These are phyloP conservation scores for Cephus rjabovi DNA, from an alignment of 2,888 invertebrate species.

Conservation along the genomic window DNA sequence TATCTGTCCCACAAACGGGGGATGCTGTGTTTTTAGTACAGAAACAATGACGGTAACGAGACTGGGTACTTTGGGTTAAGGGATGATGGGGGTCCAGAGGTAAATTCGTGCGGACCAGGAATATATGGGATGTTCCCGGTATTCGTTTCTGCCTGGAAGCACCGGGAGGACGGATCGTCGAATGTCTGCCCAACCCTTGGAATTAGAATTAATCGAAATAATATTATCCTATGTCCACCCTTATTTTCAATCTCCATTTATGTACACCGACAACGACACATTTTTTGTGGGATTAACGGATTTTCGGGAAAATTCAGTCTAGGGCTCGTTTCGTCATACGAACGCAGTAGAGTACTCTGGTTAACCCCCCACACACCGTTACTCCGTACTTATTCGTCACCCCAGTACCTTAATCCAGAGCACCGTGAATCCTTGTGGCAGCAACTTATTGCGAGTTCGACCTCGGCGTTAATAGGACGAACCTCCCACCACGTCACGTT, in stretches of 20 bases:
- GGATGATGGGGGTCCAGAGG: background rate
- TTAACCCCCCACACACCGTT: background rate
- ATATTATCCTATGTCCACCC: background rate
- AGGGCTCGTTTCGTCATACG: background rate
- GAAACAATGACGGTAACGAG: background rate
- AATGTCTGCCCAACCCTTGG: background rate
- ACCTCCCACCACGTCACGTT: background rate
- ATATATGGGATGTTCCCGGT: background rate
- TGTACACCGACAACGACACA: accelerated
- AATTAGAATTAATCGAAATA: background rate
- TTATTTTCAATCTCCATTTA: background rate
- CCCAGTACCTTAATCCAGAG: background rate
- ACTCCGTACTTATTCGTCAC: background rate
- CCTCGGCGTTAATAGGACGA: background rate
- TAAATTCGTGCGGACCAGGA: background rate
- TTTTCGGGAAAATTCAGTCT: background rate
- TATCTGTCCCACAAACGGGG: background rate
- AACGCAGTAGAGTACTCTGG: too few relatives aligned
- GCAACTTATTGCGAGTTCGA: background rate
- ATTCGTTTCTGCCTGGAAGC: too few relatives aligned
- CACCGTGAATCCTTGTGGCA: background rate
- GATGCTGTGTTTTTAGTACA: background rate
- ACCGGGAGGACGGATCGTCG: background rate
- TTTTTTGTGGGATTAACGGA: background rate
- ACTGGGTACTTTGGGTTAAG: background rate